phyloP scores from a whole-genome alignment of 1,140 invertebrate species.

The Eufriesea mexicana region DNA sequence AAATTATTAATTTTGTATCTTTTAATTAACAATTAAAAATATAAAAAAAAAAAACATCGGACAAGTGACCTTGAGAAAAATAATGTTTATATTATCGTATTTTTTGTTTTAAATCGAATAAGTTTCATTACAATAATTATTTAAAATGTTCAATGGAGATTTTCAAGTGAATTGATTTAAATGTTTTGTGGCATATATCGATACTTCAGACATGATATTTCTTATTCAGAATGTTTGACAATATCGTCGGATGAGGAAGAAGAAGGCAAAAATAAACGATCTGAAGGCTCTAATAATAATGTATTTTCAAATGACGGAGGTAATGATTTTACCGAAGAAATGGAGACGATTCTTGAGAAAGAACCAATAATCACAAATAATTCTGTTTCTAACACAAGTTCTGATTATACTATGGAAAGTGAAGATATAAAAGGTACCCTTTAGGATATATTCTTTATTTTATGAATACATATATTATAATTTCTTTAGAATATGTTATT shows the following conservation, averaged over 20 bases:
- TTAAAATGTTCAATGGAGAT: not conserved
- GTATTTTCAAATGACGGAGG: slow-evolving; percentile 32
- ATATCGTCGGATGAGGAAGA: slow-evolving; percentile 81
- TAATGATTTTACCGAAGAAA: slow-evolving; percentile 63
- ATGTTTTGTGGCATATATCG: not conserved
- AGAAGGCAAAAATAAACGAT: slow-evolving; percentile 58
- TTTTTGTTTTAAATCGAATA: not conserved
- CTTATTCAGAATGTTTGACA: slow-evolving; percentile 76
- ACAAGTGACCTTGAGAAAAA: not conserved
- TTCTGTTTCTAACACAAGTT: slow-evolving; percentile 54
- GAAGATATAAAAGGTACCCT: slow-evolving; percentile 62
- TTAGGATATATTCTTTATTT: not conserved
- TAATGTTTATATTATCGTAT: not conserved
- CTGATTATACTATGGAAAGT: slow-evolving; percentile 44
- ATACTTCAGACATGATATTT: slow-evolving; percentile 8
- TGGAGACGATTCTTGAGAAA: slow-evolving; percentile 78
- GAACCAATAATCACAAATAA: slow-evolving; percentile 82
- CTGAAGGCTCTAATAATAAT: slow-evolving; percentile 43
- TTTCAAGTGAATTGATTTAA: not conserved
- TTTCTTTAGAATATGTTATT: not conserved
- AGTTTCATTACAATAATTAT: not conserved
- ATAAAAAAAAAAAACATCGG: not conserved
- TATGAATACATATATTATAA: not conserved
- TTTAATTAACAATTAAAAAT: not conserved
- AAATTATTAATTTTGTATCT: not conserved